Base-by-base conservation (phyloP, 1,140 invertebrate species). In the Antheraea mylitta region DNA sequence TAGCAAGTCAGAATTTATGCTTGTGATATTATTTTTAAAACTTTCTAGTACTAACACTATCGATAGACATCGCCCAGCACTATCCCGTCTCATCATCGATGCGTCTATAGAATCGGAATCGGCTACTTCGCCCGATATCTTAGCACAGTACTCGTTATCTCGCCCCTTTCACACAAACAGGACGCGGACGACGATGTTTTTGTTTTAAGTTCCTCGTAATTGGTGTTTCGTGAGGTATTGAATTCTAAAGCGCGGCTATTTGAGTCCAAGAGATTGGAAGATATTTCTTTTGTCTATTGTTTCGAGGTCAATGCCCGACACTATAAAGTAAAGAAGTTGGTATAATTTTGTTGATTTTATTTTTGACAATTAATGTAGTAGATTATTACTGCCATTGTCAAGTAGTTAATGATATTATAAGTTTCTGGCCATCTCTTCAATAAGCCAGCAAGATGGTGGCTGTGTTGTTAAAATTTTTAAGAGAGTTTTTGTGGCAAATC, bases 21-120 rank as follows among this genome's bases (percentile, higher is more conserved):
- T n/a, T n/a, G n/a, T n/a, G n/a, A n/a, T n/a, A n/a, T n/a, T n/a
- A n/a, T n/a, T n/a, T n/a, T 4, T 30, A 30, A 30, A 30, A 30
- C 22, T 30, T 30, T 30, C 13, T 13, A 53, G 38, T 42, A 11
- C 7, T 42, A 42, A 9, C 7, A 42, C 6, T 53, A 13, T 53
- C 16, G 45, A 16, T 16, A 16, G 5, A n/a, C 45, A 1, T 53
- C 3, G 16, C 62, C n/a, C 71, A 69, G 53, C 67, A 58, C 63
- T 72, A 68, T 42, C 19, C 64, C 66, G 45, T 45, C 70, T 71
- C 70, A 71, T 71, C 70, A 67, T 67, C 70, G 66, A 71, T 71
- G 70, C 70, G 66, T 58, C 66, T 67, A 67, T 60, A 67, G 53
- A 66, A 71, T 71, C 45, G 70, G 66, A 71, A 71, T 71, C 70